These are phyloP conservation scores for Podocnemis expansa DNA, from an alignment of 2,113 vertebrate genomes.

Conservation along the genomic window DNA sequence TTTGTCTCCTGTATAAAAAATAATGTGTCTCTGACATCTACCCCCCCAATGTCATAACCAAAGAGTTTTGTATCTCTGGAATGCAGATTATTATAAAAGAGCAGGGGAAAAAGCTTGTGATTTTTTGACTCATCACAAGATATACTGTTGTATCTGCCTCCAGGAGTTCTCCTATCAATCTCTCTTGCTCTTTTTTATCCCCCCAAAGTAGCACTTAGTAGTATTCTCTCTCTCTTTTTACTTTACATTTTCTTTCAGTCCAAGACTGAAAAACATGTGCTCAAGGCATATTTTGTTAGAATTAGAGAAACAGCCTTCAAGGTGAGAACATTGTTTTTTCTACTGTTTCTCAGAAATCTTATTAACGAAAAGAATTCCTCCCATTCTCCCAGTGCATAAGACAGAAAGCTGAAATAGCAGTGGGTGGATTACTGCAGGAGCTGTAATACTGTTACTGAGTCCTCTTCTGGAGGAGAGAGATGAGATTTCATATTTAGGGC, in stretches of 20 bases:
- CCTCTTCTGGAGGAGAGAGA: background rate
- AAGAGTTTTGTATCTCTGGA: conserved; percentile 10
- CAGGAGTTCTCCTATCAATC: background rate
- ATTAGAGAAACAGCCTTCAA: conserved; percentile 36
- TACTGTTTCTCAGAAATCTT: conserved; percentile 26
- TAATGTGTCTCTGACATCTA: background rate
- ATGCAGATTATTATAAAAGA: background rate
- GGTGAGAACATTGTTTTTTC: conserved; percentile 9
- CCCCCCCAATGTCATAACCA: background rate
- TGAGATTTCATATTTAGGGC: conserved; percentile 11
- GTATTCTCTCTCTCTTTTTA: conserved; percentile 6
- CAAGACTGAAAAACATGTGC: conserved; percentile 18
- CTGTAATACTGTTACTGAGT: conserved; percentile 15
- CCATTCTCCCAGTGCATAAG: background rate
- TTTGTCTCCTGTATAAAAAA: background rate
- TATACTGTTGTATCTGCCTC: background rate
- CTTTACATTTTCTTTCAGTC: background rate
- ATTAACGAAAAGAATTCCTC: background rate
- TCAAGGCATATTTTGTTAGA: conserved; percentile 5
- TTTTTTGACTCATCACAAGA: background rate
- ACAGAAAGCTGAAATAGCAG: conserved; percentile 6
- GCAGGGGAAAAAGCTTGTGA: background rate
- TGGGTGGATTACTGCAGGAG: conserved; percentile 32
- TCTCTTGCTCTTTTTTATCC: background rate
- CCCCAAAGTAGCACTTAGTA: background rate